Base-by-base conservation (phyloP, 2,113 vertebrate genomes). In the Jaculus jaculus region DNA sequence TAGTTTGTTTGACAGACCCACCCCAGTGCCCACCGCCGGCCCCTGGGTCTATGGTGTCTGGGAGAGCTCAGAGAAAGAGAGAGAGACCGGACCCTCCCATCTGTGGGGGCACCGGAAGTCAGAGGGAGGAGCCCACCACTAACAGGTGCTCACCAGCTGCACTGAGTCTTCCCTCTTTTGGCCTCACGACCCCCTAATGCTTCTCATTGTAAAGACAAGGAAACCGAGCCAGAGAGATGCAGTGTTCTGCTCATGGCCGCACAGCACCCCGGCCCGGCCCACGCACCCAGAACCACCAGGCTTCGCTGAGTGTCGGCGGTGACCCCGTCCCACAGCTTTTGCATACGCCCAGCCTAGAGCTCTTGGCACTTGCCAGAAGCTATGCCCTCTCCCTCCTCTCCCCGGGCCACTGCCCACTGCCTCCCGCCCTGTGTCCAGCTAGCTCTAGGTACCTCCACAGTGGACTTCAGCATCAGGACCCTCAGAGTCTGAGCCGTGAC, bases 141-240 rank as follows among this genome's bases (percentile, higher is more conserved):
- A 16, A 0, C 26, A 37, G 54, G 54, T 61, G 42, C 37, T 69
- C 24, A 3, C 0, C 0, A 26, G 39, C 47, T 47, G 30, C 58
- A 4, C 90, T 11, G 7, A 60, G 79, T 69, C 73, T 77, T 30
- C 81, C 72, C 54, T 54, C 58, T 42, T 51, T 47, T 9, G 34
- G 51, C 58, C 58, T 37, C 47, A 13, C 2, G 6, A 13, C 26
- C 2, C 8, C 17, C 28, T 58, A 21, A 47, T 10, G 10, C 24
- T 30, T 47, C 30, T 39, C 91, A 74, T 39, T 79, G 71, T 63
- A 61, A 30, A 90, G 84, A 66, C 2, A 20, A 87, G 42, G 32
- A 85, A 91, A 63, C 37, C n/a, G 61, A 39, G 63, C 92, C 60
- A 69, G 90, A 71, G 69, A 96, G 78, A 37, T 20, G 0, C 39